A percentile compares a stretch with the other conserved stretches of the same genome.
phyloP scores from a whole-genome alignment of 2,888 invertebrate species.

The Tipula vernalis region DNA sequence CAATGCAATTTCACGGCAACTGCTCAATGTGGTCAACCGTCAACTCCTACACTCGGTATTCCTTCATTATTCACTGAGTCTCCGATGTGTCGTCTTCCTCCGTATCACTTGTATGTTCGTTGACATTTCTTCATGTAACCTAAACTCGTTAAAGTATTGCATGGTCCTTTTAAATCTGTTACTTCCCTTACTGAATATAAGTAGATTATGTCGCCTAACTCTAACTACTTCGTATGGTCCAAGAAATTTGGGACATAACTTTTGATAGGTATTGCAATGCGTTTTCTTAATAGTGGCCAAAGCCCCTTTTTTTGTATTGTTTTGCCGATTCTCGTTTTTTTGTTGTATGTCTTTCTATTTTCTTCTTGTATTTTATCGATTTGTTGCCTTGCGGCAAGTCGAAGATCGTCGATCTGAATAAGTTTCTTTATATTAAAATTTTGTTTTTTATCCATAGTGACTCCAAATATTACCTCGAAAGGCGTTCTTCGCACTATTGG shows the following conservation, averaged over 20 bases:
- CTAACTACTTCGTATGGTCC: neutral
- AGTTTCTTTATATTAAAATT: neutral
- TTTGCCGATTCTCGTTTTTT: neutral
- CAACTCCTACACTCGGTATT: too few relatives aligned
- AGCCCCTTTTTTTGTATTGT: neutral
- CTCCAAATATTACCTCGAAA: neutral
- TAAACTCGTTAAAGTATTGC: neutral
- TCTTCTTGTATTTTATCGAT: too few relatives aligned
- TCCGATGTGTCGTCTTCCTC: too few relatives aligned
- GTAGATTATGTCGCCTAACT: neutral
- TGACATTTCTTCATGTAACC: too few relatives aligned
- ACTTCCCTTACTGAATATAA: neutral
- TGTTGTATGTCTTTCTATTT: too few relatives aligned
- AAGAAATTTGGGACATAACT: neutral
- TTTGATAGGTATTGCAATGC: neutral
- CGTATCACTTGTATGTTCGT: too few relatives aligned
- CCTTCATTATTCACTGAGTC: too few relatives aligned
- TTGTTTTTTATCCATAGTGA: neutral
- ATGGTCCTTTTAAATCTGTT: neutral
- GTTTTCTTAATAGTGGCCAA: neutral
- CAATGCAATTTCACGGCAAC: too few relatives aligned
- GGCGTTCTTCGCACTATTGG: neutral
- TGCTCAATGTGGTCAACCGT: too few relatives aligned
- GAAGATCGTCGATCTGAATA: neutral
- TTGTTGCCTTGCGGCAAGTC: too few relatives aligned